Percentiles rank a stretch among this genome's conserved stretches.
These are phyloP conservation scores for Rhopalosiphum nymphaeae DNA, from an alignment of 2,888 invertebrate species.

Conservation along the genomic window DNA sequence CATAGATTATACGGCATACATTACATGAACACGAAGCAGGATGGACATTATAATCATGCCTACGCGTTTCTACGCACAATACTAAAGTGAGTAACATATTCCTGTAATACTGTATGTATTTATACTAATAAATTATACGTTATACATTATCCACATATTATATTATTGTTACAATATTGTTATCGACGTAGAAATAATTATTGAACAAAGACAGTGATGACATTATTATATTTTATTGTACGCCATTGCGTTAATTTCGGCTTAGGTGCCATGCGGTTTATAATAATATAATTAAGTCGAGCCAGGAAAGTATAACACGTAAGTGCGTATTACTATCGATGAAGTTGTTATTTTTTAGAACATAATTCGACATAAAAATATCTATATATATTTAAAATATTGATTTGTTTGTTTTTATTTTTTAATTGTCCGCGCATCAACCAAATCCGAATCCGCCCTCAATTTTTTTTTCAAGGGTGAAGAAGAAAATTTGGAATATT, in stretches of 20 bases:
- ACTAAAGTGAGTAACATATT: not conserved
- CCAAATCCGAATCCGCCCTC: not conserved
- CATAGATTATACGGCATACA: not conserved
- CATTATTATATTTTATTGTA: not conserved
- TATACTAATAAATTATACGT: not conserved
- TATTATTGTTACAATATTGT: not conserved
- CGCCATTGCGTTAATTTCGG: not conserved
- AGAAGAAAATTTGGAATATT: not conserved
- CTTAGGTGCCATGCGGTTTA: not conserved
- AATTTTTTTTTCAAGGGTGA: not conserved
- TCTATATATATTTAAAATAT: not conserved
- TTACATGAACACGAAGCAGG: not conserved
- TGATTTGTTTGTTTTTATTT: not conserved
- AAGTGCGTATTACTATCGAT: not conserved
- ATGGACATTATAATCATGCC: not conserved
- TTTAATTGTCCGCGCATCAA: not conserved
- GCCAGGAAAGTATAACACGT: not conserved
- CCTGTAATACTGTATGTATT: not conserved
- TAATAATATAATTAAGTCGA: not conserved
- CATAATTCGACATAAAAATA: not conserved
- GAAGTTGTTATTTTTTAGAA: not conserved
- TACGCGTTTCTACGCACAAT: not conserved
- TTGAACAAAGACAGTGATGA: not conserved
- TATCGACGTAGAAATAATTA: conserved; percentile 5
- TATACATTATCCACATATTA: not conserved